These are phyloP conservation scores for Caenorhabditis japonica DNA, from an alignment of 2,888 invertebrate genomes.

Conservation along the genomic window DNA sequence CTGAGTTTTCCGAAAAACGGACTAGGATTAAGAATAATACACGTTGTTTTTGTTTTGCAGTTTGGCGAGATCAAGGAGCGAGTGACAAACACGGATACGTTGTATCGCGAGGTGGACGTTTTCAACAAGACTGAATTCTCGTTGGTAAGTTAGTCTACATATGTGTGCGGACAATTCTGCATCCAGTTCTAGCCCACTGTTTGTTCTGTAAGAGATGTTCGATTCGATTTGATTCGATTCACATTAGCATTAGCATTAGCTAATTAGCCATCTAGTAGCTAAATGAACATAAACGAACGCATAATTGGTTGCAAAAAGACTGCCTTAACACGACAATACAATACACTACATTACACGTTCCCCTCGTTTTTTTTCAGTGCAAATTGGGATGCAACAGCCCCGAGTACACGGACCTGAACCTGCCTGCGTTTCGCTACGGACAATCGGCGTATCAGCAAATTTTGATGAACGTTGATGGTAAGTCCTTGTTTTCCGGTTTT, in stretches of 20 bases:
- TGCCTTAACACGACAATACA: too few species aligned
- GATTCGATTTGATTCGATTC: too few species aligned
- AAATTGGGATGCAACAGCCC: constrained; percentile 63
- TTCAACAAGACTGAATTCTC: constrained; percentile 61
- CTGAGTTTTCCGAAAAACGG: too few species aligned
- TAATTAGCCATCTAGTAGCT: neutral
- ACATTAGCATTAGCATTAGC: too few species aligned
- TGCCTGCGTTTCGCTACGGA: constrained; percentile 59
- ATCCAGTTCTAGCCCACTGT: too few species aligned
- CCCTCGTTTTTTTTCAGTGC: constrained; percentile 57
- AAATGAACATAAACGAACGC: neutral
- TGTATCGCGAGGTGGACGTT: constrained; percentile 54
- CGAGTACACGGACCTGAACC: constrained; percentile 57
- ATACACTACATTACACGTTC: too few species aligned
- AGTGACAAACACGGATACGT: constrained; percentile 40
- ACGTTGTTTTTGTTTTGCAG: constrained; percentile 54
- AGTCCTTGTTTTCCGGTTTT: constrained; percentile 3
- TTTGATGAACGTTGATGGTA: constrained; percentile 44
- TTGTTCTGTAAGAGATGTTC: too few species aligned
- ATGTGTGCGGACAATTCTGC: too few species aligned
- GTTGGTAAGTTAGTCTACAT: constrained; percentile 56
- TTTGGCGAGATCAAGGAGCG: constrained; percentile 52
- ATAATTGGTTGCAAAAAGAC: neutral
- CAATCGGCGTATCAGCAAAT: constrained; percentile 56
- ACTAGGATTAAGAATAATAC: too few species aligned